Base-by-base conservation (phyloP, 2,797 vertebrate genomes). In the Poeciliopsis infans region DNA sequence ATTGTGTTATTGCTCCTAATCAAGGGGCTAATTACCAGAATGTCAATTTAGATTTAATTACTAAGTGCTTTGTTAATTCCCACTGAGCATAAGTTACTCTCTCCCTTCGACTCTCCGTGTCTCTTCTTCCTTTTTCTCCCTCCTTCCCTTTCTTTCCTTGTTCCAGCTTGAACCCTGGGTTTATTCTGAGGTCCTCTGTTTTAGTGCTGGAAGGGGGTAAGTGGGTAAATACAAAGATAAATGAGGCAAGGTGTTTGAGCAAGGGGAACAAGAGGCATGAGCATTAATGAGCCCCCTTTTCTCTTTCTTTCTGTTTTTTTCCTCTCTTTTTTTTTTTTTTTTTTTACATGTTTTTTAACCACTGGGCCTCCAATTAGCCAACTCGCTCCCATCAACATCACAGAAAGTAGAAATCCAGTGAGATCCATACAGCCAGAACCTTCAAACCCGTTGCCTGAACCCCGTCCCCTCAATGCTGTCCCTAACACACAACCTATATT, bases 1-100 rank as follows among this genome's bases (percentile, higher is more conserved):
- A 98, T 98, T 98, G 97, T 97, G 96, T 97, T 97, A 97, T 97
- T 97, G 97, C 94, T 89, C 97, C 97, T 99, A 99, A 99, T 99
- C 98, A 99, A 98, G 97, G 96, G 97, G 97, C 97, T 98, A 98
- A 99, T 99, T 98, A 98, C 97, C 95, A 96, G 96, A 81, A 96
- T 97, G 97, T 98, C 98, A 98, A 96, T 98, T 97, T 97, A 97
- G 97, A 98, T 97, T 98, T 98, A 97, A 99, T 99, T 98, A 98
- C 97, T 96, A 96, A 96, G 96, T 93, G 93, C 96, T 97, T 96
- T 97, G 95, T 96, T 96, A 96, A 97, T 97, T 96, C 97, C 95
- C 84, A 93, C 94, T 88, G 95, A 96, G 95, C 94, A 94, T 94
- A 96, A 94, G 93, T 95, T 95, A 93, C 91, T 88, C 92, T 90